Evolutionary conservation across 2,113 vertebrate genomes (phyloP), one percentile per base, ranked within the genome.

Genomic region (Cololabis saira): DNA sequence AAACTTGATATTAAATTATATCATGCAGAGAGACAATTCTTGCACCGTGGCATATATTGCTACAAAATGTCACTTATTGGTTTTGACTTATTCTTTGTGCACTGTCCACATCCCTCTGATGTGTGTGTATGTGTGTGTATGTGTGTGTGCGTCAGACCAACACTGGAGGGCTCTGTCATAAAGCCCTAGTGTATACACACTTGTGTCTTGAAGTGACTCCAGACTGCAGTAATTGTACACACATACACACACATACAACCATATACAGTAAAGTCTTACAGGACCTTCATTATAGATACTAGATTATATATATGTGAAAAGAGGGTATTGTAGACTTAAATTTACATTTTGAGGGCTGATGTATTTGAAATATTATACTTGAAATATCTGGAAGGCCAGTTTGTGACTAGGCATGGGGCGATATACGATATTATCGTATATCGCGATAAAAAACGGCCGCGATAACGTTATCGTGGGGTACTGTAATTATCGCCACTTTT

Each of bases 81-180:
- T 15, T 50, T n/a, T 37, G 45, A 41, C 45, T 37, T 43, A 24
- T 12, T 16, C 4, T 13, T 16, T 76, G 40, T 82, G 44, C 49
- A 14, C 24, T 44, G 13, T 63, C 13, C 18, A 61, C 13, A 12
- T 51, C 21, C 47, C 21, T 40, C 19, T 43, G 12, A 15, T 30
- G n/a, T 42, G 21, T 33, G 51, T 44, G 4, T 56, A 17, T 17
- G 6, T 15, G 12, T 50, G 18, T 11, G 33, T 37, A 8, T 30
- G 30, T 18, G 0, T 52, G 43, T 57, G 50, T 74, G 33, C 43
- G 14, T 51, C 65, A 33, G 64, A 41, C 24, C 45, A 57, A 1
- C 6, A 52, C 77, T 55, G 42, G 53, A 11, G 71, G 67, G 57
- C 43, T 68, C 51, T 82, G 76, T 81, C 79, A 70, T 15, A 37